Base-by-base conservation (phyloP, 64 coral and sea anemone genomes). In the Anthopleura sola region DNA sequence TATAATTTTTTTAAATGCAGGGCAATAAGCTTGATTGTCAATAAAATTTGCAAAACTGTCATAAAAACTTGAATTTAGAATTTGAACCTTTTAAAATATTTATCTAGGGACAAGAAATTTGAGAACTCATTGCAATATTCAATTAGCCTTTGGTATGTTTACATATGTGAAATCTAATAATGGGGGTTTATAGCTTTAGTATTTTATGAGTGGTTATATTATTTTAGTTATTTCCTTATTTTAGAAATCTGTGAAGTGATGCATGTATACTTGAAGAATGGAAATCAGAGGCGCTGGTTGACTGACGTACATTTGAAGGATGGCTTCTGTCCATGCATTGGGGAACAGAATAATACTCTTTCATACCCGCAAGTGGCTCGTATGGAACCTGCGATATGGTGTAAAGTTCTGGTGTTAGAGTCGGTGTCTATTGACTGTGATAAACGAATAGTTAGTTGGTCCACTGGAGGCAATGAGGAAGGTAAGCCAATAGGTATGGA, bases 301-400 rank as follows among this genome's bases (percentile, higher is more conserved):
- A 92, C 87, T 49, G 87, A 92, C 78, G 87, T 96, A 24, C 90
- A 92, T 76, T 82, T 96, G 21, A 85, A 84, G 68, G 71, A 92
- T 83, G 94, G 94, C 18, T 92, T 96, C 47, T 92, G 74, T 24
- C 94, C 94, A 16, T 90, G 87, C 71, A 83, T 92, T 55, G 87
- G 94, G 13, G 79, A 83, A 19, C 75, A 85, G 17, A 53, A 82
- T 1, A 83, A 37, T 12, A 75, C 15, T 10, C 51, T 89, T 10
- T 18, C 78, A 36, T 78, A 49, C 55, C 75, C 57, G 31, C 37
- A 80, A 76, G 90, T 77, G 21, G 69, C 87, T 20, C 34, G 71
- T 6, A 82, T 96, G 79, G 94, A 96, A 24, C 94, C 94, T 2
- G 94, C 94, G 0, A 96, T 96, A 83, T 96, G 94, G 94, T 96